Evolutionary conservation across 2,113 vertebrate genomes (phyloP).

Genomic region (Eretmochelys imbricata): DNA sequence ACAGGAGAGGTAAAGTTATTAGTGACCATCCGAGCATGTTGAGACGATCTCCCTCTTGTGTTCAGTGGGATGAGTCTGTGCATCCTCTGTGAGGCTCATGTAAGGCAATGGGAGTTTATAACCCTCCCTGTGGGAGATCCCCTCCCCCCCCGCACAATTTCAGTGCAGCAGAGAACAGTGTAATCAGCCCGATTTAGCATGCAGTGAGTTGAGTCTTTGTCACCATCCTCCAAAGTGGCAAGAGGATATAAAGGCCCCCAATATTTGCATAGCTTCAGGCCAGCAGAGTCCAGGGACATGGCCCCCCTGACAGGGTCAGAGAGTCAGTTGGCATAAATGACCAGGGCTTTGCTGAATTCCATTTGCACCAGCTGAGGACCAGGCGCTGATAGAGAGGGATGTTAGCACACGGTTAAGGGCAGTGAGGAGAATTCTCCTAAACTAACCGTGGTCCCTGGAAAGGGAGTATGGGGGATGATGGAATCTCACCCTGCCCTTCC

Average conservation of each 20-base stretch:
- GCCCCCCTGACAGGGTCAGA: background rate
- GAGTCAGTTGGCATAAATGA: background rate
- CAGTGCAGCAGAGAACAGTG: background rate
- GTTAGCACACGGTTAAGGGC: background rate
- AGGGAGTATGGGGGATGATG: background rate
- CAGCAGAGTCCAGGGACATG: background rate
- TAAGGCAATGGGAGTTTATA: constrained; percentile 14
- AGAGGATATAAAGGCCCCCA: background rate
- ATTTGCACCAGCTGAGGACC: background rate
- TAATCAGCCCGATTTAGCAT: background rate
- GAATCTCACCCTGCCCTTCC: background rate
- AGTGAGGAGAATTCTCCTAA: background rate
- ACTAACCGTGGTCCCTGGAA: background rate
- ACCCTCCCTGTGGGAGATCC: background rate
- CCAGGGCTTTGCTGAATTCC: background rate
- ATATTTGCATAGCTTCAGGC: background rate
- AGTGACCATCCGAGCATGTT: constrained; percentile 67
- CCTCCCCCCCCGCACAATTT: fast-evolving
- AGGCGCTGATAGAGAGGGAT: background rate
- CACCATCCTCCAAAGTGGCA: background rate
- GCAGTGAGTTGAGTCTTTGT: background rate
- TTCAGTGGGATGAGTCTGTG: constrained; percentile 20
- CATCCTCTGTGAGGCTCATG: constrained; percentile 41
- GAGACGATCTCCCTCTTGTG: constrained; percentile 50
- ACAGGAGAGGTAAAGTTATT: constrained; percentile 72